A percentile compares a stretch with the other conserved stretches of the same genome.
phyloP scores from a whole-genome alignment of 2,888 invertebrate species.

The Plebejus argus region DNA sequence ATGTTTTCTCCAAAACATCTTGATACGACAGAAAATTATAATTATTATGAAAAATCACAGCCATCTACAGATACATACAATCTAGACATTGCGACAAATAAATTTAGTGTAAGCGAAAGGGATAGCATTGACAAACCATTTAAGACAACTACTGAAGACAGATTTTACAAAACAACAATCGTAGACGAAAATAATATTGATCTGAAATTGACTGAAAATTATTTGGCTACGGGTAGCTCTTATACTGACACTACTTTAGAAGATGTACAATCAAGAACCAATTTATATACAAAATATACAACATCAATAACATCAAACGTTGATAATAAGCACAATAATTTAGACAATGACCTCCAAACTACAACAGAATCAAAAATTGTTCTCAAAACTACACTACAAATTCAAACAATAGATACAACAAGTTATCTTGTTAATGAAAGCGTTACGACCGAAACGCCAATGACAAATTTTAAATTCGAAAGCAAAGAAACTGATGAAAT shows the following conservation, averaged over 20 bases:
- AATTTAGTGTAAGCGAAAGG: neutral
- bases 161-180: neutral
- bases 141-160: conserved; percentile 13
- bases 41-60: neutral
- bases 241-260: neutral
- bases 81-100: neutral
- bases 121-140: conserved; percentile 30
- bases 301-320: neutral
- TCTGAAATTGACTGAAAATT: neutral
- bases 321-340: neutral
- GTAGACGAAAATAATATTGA: neutral
- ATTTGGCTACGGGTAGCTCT: neutral
- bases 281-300: neutral
- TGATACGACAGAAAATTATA: neutral
- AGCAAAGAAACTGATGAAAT: neutral
- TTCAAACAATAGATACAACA: neutral
- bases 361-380: neutral
- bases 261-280: neutral
- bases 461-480: neutral
- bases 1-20: neutral
- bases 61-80: neutral
- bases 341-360: neutral
- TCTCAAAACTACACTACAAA: neutral
- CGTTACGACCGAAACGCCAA: neutral
- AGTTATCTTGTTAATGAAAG: neutral